Evolutionary conservation across 1,140 invertebrate species (phyloP).

Genomic region (Dolichoris vasculosae): DNA sequence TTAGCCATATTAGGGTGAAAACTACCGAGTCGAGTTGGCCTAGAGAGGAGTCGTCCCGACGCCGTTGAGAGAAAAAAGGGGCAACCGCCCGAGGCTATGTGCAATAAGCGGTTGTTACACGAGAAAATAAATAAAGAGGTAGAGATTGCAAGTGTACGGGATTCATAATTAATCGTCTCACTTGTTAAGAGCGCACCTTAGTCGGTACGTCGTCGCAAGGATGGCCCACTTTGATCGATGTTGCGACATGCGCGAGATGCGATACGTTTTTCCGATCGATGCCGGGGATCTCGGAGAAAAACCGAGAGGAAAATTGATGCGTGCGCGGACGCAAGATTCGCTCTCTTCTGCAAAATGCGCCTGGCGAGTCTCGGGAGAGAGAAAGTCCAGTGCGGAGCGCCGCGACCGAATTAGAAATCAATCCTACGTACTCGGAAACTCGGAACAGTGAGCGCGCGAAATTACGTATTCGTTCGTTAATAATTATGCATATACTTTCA

Average conservation of each 20-base stretch:
- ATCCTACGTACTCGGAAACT: conserved; percentile 25
- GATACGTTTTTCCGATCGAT: neutral
- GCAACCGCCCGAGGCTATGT: conserved; percentile 52
- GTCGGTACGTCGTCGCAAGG: too few relatives aligned
- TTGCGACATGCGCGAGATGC: neutral
- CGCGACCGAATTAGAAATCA: conserved; percentile 47
- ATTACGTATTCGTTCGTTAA: conserved; percentile 39
- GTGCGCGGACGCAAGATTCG: neutral
- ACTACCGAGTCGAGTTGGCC: conserved; percentile 52
- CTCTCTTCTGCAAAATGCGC: neutral
- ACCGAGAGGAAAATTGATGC: conserved; percentile 44
- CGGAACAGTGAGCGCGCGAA: neutral
- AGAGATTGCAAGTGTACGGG: conserved; percentile 47
- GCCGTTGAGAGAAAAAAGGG: conserved; percentile 15
- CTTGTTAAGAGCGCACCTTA: conserved; percentile 8
- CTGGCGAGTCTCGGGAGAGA: neutral
- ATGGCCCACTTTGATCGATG: neutral
- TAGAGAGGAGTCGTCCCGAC: conserved; percentile 53
- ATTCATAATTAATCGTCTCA: conserved; percentile 66
- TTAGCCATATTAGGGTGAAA: conserved; percentile 69
- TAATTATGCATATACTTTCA: conserved; percentile 42
- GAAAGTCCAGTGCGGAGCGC: conserved; percentile 40
- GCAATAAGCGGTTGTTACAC: conserved; percentile 56
- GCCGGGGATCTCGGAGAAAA: neutral
- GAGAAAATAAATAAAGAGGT: neutral